Evolutionary conservation across 64 coral and sea anemone species (phyloP).

Genomic region (Montipora cactus): DNA sequence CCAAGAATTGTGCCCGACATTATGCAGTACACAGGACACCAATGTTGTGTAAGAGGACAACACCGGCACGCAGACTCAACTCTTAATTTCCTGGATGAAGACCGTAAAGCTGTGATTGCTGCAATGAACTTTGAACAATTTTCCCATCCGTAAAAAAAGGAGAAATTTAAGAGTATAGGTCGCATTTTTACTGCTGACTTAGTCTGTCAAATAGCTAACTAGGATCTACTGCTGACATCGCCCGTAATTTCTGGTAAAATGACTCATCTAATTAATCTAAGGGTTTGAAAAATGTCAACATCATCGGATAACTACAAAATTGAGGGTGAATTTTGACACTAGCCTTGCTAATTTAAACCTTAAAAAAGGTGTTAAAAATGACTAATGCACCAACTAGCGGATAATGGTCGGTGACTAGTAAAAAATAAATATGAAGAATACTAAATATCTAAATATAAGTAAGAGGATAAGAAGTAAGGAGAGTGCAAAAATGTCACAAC

Average conservation of each 20-base stretch:
- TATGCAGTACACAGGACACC: neutral
- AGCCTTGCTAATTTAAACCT: neutral
- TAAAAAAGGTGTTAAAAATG: neutral
- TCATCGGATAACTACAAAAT: no score
- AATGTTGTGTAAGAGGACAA: neutral
- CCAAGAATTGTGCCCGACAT: neutral
- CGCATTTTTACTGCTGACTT: neutral
- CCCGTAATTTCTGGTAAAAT: neutral
- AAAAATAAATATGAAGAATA: neutral
- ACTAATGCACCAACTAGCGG: neutral
- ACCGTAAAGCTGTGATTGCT: neutral
- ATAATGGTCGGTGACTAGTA: neutral
- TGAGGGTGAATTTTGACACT: neutral
- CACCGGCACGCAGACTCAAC: neutral
- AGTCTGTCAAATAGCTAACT: neutral
- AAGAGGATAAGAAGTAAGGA: no score
- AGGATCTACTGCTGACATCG: neutral
- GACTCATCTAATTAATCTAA: neutral
- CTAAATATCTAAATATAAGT: no score
- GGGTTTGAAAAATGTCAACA: neutral
- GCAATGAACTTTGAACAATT: no score
- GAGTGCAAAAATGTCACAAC: no score
- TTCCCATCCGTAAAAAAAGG: neutral
- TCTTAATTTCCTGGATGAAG: neutral
- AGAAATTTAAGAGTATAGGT: neutral